Evolutionary conservation across 1,140 invertebrate genomes (phyloP), one percentile per base, ranked within the genome.

Genomic region (Neodiprion fabricii): DNA sequence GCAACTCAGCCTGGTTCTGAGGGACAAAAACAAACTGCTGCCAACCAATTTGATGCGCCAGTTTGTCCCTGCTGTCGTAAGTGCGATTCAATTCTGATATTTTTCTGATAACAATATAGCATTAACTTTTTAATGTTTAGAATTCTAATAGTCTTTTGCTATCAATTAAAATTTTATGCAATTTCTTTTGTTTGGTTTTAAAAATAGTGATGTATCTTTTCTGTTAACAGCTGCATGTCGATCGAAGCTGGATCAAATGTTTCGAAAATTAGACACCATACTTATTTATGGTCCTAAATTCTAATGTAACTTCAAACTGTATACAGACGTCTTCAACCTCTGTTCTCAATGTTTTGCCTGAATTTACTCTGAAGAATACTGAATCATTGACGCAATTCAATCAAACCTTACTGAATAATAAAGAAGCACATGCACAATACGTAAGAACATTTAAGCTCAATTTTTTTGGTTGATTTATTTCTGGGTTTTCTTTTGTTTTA

Each of bases 211-310:
- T 70, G 23, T 47, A 28, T 70, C 7, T 70, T 70, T 47, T 23
- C 9, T 70, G 68, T 23, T 70, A 47, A 70, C 28, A 70, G 68
- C 9, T 70, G 68, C 68, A 70, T 70, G 68, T n/a, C n/a, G 28
- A 70, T 70, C 28, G 28, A 1, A 70, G n/a, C n/a, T 17, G 48
- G 9, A 70, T 14, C 40, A 70, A 48, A 70, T 70, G 28, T 9
- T 9, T 23, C 68, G 68, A 21, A 70, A 70, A 28, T 21, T 70
- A n/a, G 47, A 70, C 11, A 70, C 9, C 11, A 28, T 70, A 1
- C 40, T 21, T 21, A 21, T 21, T 70, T 70, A 21, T 28, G 68
- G 10, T 47, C n/a, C 7, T 70, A 70, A 9, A 21, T 14, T 70
- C 7, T 70, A 17, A 47, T 28, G 48, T 21, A 10, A 23, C 23